Conservation (phyloP, 2,113 vertebrate genomes). For the Tenrec ecaudatus region DNA sequence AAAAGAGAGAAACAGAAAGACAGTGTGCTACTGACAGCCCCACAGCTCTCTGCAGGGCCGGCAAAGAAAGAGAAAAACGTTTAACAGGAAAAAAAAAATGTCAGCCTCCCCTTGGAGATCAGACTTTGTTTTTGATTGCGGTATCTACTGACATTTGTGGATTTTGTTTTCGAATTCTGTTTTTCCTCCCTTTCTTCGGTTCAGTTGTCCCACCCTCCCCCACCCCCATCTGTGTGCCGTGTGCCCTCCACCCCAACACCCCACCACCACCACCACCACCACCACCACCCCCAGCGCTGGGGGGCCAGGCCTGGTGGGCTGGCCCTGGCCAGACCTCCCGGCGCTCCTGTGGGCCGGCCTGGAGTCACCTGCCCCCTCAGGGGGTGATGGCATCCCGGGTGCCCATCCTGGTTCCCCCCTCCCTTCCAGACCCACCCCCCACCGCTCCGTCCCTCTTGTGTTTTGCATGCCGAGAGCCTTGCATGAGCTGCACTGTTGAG, state of each 20-base stretch:
- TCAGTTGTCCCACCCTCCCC: slow-evolving; percentile 63
- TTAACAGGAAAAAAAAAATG: slow-evolving; percentile 86
- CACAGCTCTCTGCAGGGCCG: slow-evolving; percentile 95
- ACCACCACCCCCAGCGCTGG: slow-evolving; percentile 75
- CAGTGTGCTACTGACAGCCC: slow-evolving; percentile 97
- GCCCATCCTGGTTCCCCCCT: slow-evolving; percentile 77
- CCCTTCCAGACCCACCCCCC: slow-evolving; percentile 69
- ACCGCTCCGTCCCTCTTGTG: slow-evolving; percentile 83
- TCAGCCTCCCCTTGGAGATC: slow-evolving; percentile 92
- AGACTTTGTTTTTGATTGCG: slow-evolving; percentile 94
- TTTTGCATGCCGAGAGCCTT: slow-evolving; percentile 99
- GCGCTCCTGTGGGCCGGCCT: slow-evolving; percentile 89
- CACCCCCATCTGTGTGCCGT: slow-evolving; percentile 73
- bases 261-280: not conserved
- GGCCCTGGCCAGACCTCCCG: slow-evolving; percentile 66
- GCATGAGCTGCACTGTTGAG: slow-evolving; percentile 99
- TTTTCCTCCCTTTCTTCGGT: slow-evolving; percentile 84
- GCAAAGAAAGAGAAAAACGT: slow-evolving; percentile 89
- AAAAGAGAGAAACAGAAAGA: slow-evolving; percentile 90
- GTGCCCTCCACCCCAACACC: slow-evolving; percentile 84
- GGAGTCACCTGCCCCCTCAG: slow-evolving; percentile 65
- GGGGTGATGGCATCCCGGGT: slow-evolving; percentile 65
- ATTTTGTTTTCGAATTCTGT: slow-evolving; percentile 90
- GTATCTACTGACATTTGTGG: slow-evolving; percentile 98
- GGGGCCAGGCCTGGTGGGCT: slow-evolving; percentile 70